A percentile compares a stretch with the other conserved stretches of the same genome.
Conservation (phyloP, 53 echinoderm and acorn worm genomes). For the Zoroaster sp. region DNA sequence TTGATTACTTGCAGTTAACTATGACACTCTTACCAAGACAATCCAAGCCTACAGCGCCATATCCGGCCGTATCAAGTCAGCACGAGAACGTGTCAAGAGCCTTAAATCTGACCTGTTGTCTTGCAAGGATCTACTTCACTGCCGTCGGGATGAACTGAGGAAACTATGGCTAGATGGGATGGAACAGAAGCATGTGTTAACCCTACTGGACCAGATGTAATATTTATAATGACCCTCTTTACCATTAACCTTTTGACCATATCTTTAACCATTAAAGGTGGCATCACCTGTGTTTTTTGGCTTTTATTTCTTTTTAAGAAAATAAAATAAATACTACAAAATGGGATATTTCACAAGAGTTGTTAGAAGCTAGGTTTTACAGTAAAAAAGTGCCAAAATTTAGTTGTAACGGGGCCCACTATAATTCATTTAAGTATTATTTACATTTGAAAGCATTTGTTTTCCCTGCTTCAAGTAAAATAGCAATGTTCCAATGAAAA, state of each 20-base stretch:
- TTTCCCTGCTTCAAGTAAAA: too few species aligned
- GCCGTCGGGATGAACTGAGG: constrained; percentile 85
- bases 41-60: constrained; percentile 99
- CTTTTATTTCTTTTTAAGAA: too few species aligned
- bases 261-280: too few species aligned
- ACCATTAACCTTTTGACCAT: not conserved
- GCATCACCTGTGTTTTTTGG: too few species aligned
- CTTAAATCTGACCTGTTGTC: constrained; percentile 89
- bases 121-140: constrained; percentile 97
- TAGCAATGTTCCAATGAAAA: too few species aligned
- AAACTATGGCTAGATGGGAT: constrained; percentile 97
- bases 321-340: too few species aligned
- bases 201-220: constrained; percentile 93
- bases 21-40: constrained; percentile 96
- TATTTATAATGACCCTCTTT: not conserved
- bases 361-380: too few species aligned
- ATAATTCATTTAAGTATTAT: too few species aligned
- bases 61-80: constrained; percentile 87
- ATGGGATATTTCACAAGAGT: too few species aligned
- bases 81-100: constrained; percentile 79
- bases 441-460: too few species aligned
- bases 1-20: constrained; percentile 72
- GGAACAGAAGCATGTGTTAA: constrained; percentile 96
- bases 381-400: too few species aligned
- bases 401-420: too few species aligned